These are phyloP conservation scores for Eupithecia centaureata DNA, from an alignment of 2,888 invertebrate genomes.

Conservation along the genomic window DNA sequence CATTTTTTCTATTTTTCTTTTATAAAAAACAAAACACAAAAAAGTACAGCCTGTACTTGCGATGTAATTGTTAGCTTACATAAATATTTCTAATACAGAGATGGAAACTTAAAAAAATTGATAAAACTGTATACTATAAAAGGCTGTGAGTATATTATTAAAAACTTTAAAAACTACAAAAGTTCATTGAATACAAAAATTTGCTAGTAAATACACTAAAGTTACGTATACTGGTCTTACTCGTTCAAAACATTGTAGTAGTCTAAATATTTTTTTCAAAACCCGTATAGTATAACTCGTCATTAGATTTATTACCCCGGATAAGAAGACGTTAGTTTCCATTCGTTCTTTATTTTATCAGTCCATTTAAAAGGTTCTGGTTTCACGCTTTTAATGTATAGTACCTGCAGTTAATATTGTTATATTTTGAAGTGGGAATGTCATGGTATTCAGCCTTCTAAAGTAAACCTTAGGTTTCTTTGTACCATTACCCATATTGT, in stretches of 20 bases:
- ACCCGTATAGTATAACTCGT: background rate
- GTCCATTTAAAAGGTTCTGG: background rate
- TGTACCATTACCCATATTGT: too few species aligned
- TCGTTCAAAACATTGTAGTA: background rate
- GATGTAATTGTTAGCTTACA: too few species aligned
- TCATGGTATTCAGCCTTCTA: background rate
- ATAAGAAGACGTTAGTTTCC: background rate
- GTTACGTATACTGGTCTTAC: background rate
- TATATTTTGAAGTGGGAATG: background rate
- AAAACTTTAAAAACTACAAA: too few species aligned
- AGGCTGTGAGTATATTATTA: too few species aligned
- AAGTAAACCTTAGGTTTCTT: background rate
- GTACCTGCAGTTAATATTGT: background rate
- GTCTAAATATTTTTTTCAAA: background rate
- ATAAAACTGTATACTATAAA: too few species aligned
- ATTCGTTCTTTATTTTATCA: background rate
- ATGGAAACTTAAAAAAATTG: too few species aligned
- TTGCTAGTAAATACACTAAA: background rate
- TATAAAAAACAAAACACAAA: too few species aligned
- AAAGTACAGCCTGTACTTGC: too few species aligned
- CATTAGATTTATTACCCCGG: background rate
- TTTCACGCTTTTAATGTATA: background rate
- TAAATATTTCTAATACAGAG: too few species aligned
- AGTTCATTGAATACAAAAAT: too few species aligned
- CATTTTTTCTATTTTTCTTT: too few species aligned